Evolutionary conservation across 2,113 vertebrate genomes (phyloP), one percentile per base, ranked within the genome.

Genomic region (Gobiocypris rarus): DNA sequence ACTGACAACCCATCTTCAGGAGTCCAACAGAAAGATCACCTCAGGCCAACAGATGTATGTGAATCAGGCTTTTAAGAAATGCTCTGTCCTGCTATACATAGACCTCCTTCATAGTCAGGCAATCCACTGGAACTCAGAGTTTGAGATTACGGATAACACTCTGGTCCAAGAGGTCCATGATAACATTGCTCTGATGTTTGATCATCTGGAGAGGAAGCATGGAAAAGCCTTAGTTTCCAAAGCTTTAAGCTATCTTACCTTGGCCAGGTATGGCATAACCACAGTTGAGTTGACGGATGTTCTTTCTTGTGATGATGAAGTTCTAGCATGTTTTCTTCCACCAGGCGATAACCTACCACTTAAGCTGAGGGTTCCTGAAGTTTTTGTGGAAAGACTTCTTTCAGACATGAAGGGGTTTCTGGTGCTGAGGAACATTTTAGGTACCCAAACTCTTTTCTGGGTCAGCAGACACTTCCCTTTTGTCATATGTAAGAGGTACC

Each of bases 1-100:
- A 89, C 71, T 95, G 65, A 87, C 89, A 9, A 84, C 86, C 0
- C 89, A 91, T 38, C 92, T 96, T 54, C 84, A 69, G n/a, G 14
- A 63, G 9, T 91, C 88, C 24, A 90, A 92, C 28, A 92, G 94
- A 88, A 94, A 77, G 82, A 92, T 96, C 61, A 96, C 95, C 0
- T 96, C 95, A 1, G 95, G 95, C 50, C 95, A 96, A 76, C 95
- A 95, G 86, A 85, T 88, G 14, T 90, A 94, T 85, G 91, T 95
- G 22, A 95, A 95, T 88, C 86, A 89, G 86, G 94, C 93, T 9
- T 86, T 96, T 59, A 89, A 81, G 65, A 89, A 90, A 65, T 94
- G 93, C 34, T 8, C 90, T 74, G 89, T 94, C 14, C 79, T 91
- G 1, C 89, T 96, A 78, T 95, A 94, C 85, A 71, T 94, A 88